Evolutionary conservation across 2,888 invertebrate genomes (phyloP).

Genomic region (Nemotelus nigrinus): DNA sequence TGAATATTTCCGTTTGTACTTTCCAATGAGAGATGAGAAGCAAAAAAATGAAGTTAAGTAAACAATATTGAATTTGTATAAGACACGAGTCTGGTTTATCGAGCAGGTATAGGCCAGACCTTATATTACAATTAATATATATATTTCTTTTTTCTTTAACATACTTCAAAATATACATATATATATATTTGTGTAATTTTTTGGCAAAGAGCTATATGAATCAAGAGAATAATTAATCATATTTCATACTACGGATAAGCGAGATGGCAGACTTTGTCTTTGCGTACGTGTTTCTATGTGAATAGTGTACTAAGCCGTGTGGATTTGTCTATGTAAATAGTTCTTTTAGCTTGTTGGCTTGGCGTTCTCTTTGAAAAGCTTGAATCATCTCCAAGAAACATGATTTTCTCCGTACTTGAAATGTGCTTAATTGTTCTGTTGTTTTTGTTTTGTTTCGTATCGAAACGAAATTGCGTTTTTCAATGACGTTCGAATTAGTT

Average conservation of each 20-base stretch:
- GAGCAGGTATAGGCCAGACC: constrained; percentile 56
- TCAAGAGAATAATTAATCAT: constrained; percentile 51
- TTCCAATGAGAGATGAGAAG: constrained; percentile 25
- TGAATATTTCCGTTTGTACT: constrained; percentile 37
- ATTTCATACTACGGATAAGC: constrained; percentile 51
- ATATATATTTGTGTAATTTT: constrained; percentile 51
- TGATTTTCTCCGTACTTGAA: constrained; percentile 44
- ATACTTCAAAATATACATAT: constrained; percentile 36
- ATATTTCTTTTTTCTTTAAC: constrained; percentile 42
- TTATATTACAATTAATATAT: constrained; percentile 51
- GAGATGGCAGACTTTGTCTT: constrained; percentile 42
- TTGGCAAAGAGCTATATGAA: constrained; percentile 42
- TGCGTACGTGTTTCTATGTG: constrained; percentile 25
- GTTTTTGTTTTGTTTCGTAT: constrained; percentile 41
- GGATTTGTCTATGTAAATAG: constrained; percentile 7
- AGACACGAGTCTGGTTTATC: constrained; percentile 54
- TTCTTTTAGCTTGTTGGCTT: neutral
- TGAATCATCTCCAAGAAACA: constrained; percentile 36
- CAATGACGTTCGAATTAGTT: constrained; percentile 36
- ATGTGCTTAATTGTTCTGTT: constrained; percentile 39
- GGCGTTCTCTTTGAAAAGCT: constrained; percentile 15
- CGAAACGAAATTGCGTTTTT: constrained; percentile 40
- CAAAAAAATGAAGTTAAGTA: constrained; percentile 36
- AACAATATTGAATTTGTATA: constrained; percentile 22
- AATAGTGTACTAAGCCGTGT: constrained; percentile 45